Evolutionary conservation across 2,888 invertebrate species (phyloP), one percentile per base, ranked within the genome.

Genomic region (Pandemis heparana): DNA sequence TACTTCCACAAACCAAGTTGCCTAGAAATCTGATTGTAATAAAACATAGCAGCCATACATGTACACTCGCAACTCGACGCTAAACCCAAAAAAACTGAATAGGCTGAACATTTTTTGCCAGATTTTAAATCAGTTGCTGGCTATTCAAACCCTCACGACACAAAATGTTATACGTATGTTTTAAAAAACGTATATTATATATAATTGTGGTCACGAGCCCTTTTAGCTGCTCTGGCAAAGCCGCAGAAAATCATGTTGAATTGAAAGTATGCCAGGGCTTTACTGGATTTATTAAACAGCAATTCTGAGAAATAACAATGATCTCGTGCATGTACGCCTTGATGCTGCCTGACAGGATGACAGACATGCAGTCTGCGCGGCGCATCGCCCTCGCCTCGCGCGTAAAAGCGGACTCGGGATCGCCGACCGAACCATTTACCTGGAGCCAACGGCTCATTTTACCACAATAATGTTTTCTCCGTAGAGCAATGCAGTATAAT

Each of bases 1-100:
- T 74, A 75, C 78, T 80, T 79, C 76, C 53, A 18, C 77, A 65
- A 68, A 64, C 75, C 76, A 77, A 79, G 78, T 79, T 77, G 72
- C 77, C 72, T 73, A 64, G 63, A 66, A 61, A 48, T 48, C 63
- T 41, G 43, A 46, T 5, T 8, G n/a, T n/a, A 39, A 14, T 32
- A 32, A 32, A 32, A 32, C 23, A 32, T 32, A 4, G 23, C 23
- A 32, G 23, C 23, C 23, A 32, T 32, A 32, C 23, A 32, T n/a
- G n/a, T n/a, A n/a, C 7, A 59, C 41, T n/a, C 16, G 38, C 66
- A 41, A 32, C 51, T 61, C 14, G 43, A 53, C 71, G 43, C 9
- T 38, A 53, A 65, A 60, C 60, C 41, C 23, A 41, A 10, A 41
- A 65, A 65, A 51, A 59, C 60, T n/a, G n/a, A 23, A 46, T 46